These are phyloP conservation scores for Galeopsomyia nigrocyanea DNA, from an alignment of 2,888 invertebrate species.

Conservation along the genomic window DNA sequence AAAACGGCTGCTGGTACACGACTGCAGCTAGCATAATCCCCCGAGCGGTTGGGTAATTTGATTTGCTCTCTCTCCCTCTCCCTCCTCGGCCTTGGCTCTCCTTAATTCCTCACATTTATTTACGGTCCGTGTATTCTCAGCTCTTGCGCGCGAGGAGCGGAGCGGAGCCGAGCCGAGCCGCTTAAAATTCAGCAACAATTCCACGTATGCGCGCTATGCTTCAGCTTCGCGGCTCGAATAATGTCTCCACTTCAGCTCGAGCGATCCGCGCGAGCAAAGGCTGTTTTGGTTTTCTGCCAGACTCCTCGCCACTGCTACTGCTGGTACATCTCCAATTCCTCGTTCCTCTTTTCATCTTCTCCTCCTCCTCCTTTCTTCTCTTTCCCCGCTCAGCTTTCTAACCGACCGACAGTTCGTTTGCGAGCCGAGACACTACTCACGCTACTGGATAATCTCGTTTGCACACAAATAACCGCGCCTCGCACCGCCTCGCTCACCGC, in stretches of 20 bases:
- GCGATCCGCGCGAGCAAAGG: neutral
- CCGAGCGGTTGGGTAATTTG: conserved; percentile 3
- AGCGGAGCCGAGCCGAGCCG: too few relatives aligned
- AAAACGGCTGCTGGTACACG: too few relatives aligned
- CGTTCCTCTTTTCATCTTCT: neutral
- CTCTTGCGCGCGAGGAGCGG: too few relatives aligned
- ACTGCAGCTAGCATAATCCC: too few relatives aligned
- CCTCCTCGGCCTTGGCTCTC: neutral
- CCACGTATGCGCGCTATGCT: conserved; percentile 26
- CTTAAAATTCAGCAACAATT: conserved; percentile 41
- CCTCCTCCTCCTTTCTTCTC: neutral
- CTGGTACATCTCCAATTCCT: conserved; percentile 41
- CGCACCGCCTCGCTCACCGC: too few relatives aligned
- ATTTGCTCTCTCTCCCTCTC: conserved; percentile 2
- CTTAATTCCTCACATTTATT: conserved; percentile 13
- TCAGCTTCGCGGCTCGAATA: conserved; percentile 38
- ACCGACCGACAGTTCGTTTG: conserved; percentile 23
- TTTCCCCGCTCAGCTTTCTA: neutral
- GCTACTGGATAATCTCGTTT: too few relatives aligned
- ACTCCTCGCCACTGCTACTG: neutral
- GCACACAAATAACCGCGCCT: too few relatives aligned
- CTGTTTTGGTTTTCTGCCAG: conserved; percentile 45
- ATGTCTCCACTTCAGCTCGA: conserved; percentile 32
- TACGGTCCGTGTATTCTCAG: neutral
- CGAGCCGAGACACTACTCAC: neutral